These are phyloP conservation scores for Eupithecia centaureata DNA, from an alignment of 2,888 invertebrate genomes.

Conservation along the genomic window DNA sequence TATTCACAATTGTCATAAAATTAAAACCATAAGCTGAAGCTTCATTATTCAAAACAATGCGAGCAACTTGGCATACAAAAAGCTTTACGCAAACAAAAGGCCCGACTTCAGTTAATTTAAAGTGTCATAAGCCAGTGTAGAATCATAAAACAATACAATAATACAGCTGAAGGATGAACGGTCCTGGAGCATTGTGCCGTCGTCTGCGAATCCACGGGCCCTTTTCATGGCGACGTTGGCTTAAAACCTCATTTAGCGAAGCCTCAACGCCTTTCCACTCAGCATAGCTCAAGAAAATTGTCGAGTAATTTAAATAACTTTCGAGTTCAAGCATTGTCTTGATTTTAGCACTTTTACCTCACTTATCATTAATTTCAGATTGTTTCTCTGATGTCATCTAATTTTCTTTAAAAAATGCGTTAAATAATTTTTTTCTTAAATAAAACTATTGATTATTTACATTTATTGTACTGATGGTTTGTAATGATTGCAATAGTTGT, in stretches of 20 bases:
- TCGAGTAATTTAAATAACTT: constrained; percentile 81
- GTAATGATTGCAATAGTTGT: no score
- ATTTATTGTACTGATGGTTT: no score
- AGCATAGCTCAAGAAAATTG: constrained; percentile 75
- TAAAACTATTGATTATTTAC: no score
- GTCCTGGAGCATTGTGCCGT: not conserved
- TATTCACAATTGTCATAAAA: not conserved
- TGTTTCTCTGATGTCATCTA: no score
- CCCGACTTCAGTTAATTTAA: constrained; percentile 66
- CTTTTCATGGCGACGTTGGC: constrained; percentile 72
- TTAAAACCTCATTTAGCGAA: constrained; percentile 80
- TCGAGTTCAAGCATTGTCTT: constrained; percentile 66
- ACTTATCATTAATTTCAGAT: no score
- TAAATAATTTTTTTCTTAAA: no score
- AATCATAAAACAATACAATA: constrained; percentile 76
- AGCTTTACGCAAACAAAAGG: constrained; percentile 55
- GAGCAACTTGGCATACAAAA: constrained; percentile 40
- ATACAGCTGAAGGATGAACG: constrained; percentile 65
- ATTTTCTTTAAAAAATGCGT: no score
- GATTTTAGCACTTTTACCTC: not conserved
- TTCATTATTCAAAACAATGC: constrained; percentile 16
- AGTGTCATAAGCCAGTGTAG: constrained; percentile 68
- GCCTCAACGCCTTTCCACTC: constrained; percentile 73
- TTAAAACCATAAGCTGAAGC: not conserved
- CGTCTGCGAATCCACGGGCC: constrained; percentile 59